Conservation (phyloP, 2,888 invertebrate genomes). For the Spicauda simplicius region DNA sequence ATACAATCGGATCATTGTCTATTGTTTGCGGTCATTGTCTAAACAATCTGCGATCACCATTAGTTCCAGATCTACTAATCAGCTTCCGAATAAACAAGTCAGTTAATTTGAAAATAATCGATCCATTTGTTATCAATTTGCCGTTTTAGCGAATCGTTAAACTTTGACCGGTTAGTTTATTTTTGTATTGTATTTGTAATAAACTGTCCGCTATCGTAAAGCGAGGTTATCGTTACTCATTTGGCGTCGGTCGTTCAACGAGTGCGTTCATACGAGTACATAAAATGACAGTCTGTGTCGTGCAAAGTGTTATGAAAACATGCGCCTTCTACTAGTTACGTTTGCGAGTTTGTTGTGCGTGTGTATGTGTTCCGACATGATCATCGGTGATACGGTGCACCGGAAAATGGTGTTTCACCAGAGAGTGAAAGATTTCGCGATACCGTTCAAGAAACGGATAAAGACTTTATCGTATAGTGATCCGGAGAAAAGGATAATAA, state of each 20-base stretch:
- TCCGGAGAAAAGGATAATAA: conserved; percentile 72
- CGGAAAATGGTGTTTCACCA: conserved; percentile 80
- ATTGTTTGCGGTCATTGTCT: conserved; percentile 45
- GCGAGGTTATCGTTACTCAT: conserved; percentile 66
- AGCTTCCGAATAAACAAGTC: conserved; percentile 31
- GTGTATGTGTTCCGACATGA: conserved; percentile 71
- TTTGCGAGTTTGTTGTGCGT: conserved; percentile 55
- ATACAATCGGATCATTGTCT: conserved; percentile 51
- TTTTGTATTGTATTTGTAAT: conserved; percentile 27
- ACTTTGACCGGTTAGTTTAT: conserved; percentile 32
- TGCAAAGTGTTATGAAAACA: conserved; percentile 53
- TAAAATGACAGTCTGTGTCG: conserved; percentile 43
- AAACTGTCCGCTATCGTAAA: conserved; percentile 47
- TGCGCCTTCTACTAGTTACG: conserved; percentile 64
- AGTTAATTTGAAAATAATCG: conserved; percentile 31
- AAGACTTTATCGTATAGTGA: conserved; percentile 68
- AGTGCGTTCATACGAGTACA: conserved; percentile 32
- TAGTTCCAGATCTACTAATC: conserved; percentile 3
- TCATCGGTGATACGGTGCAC: conserved; percentile 75
- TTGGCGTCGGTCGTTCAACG: conserved; percentile 47
- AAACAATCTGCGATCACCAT: conserved; percentile 22
- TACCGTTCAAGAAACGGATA: conserved; percentile 78
- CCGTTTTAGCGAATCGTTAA: conserved; percentile 35
- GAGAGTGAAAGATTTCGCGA: conserved; percentile 76
- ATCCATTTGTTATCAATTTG: conserved; percentile 27